Base-by-base conservation (phyloP, 2,113 vertebrate species). In the Datnioides undecimradiatus region DNA sequence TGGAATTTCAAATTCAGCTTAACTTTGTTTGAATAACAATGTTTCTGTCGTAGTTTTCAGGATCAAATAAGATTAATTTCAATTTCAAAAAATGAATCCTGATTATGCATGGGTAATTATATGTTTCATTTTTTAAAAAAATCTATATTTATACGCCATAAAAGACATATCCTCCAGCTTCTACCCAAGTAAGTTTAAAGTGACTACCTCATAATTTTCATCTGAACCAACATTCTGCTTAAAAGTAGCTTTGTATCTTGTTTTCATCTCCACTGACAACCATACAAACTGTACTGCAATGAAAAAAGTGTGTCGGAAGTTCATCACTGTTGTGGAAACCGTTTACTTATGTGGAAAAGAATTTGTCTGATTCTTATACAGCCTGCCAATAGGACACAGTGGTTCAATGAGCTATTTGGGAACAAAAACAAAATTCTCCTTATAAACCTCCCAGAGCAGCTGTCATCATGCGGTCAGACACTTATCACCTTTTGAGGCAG, bases 361-460 rank as follows among this genome's bases (percentile, higher is more conserved):
- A 63, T 64, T 4, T 49, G 40, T 70, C 34, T 2, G 0, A 52
- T 52, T 45, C 45, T 34, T 29, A 75, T 21, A 7, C 5, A 3
- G 43, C 38, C n/a, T 67, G 45, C 68, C 60, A 76, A 72, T 66
- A 46, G 51, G 19, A 41, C n/a, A 54, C 10, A 11, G 23, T 38
- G 17, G 27, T 43, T 60, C 36, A 77, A 9, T 55, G 23, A 70
- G 46, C 8, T 63, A 38, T 51, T 52, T 77, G 59, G 16, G 36
- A 17, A 54, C 36, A 83, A 63, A 5, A 83, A 83, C 62, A 79
- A 67, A 23, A 25, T 19, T 31, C 13, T 72, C 38, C 72, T 36
- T 8, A 29, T 46, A 54, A 64, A 45, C 21, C 13, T 14, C 51
- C 59, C 45, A 60, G 31, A 52, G 38, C 8, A 29, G 34, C 31